phyloP scores from a whole-genome alignment of 2,888 invertebrate genomes.

The Ectemnius cavifrons region DNA sequence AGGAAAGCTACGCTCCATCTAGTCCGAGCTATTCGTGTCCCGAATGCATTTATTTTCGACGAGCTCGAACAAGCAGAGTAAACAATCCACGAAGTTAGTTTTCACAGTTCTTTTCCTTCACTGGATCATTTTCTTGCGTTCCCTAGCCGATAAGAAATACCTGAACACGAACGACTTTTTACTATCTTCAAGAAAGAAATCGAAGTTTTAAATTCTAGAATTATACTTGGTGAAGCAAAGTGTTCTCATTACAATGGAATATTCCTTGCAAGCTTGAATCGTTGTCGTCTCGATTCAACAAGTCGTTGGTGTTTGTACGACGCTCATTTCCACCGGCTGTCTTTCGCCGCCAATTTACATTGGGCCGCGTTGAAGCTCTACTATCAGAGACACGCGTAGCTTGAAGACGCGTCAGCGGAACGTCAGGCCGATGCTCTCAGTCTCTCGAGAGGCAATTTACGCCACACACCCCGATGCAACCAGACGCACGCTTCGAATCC shows the following conservation, averaged over 20 bases:
- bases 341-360: slow-evolving; percentile 44
- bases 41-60: background rate
- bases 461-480: background rate
- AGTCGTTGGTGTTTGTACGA: slow-evolving; percentile 51
- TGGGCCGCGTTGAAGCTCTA: no score
- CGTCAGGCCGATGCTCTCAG: slow-evolving; percentile 25
- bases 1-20: background rate
- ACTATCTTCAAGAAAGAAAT: no score
- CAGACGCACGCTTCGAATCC: slow-evolving; percentile 14
- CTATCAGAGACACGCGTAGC: no score
- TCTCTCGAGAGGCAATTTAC: no score
- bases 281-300: slow-evolving; percentile 60
- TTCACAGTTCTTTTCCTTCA: background rate
- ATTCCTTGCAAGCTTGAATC: no score
- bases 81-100: background rate
- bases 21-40: background rate
- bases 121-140: no score
- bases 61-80: background rate
- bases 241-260: no score
- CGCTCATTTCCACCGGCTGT: slow-evolving; percentile 44
- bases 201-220: no score
- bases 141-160: no score
- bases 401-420: background rate
- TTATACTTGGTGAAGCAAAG: no score
- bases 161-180: no score